These are phyloP conservation scores for Drosophila nikananu DNA, from an alignment of 1,140 invertebrate genomes.

Conservation along the genomic window DNA sequence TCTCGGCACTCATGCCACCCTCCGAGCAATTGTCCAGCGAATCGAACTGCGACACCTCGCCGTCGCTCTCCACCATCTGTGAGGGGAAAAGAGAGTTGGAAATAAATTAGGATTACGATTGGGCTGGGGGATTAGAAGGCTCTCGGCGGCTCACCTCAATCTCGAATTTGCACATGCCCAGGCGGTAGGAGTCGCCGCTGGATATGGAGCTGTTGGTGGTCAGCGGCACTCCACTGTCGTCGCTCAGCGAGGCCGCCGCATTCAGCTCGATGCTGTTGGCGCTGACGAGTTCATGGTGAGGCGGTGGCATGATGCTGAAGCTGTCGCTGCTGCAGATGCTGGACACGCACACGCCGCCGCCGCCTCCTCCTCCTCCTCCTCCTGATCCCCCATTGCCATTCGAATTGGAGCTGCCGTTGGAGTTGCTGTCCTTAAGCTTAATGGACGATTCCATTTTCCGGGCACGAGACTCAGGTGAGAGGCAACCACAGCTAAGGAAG, in stretches of 20 bases:
- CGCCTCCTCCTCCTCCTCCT: slow-evolving; percentile 10
- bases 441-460: slow-evolving; percentile 80
- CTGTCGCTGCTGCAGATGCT: slow-evolving; percentile 80
- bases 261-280: slow-evolving; percentile 84
- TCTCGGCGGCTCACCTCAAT: slow-evolving; percentile 85
- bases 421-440: slow-evolving; percentile 76
- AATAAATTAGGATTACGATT: not conserved
- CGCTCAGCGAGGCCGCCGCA: slow-evolving; percentile 85
- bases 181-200: slow-evolving; percentile 86
- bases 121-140: not conserved
- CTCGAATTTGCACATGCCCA: slow-evolving; percentile 85
- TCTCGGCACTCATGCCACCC: slow-evolving; percentile 90
- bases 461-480: slow-evolving; percentile 39
- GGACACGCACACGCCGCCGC: slow-evolving; percentile 36
- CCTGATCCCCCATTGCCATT: slow-evolving; percentile 41
- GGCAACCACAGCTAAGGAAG: slow-evolving; percentile 40
- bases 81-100: slow-evolving; percentile 16
- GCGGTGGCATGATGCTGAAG: slow-evolving; percentile 72
- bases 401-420: slow-evolving; percentile 47
- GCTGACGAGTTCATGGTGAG: slow-evolving; percentile 78
- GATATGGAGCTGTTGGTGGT: slow-evolving; percentile 87
- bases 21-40: slow-evolving; percentile 89
- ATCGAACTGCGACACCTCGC: slow-evolving; percentile 89
- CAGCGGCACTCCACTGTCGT: slow-evolving; percentile 86
- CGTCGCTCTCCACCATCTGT: slow-evolving; percentile 89